Conservation (phyloP, 1,140 invertebrate genomes). For the Dendroctonus ponderosae region DNA sequence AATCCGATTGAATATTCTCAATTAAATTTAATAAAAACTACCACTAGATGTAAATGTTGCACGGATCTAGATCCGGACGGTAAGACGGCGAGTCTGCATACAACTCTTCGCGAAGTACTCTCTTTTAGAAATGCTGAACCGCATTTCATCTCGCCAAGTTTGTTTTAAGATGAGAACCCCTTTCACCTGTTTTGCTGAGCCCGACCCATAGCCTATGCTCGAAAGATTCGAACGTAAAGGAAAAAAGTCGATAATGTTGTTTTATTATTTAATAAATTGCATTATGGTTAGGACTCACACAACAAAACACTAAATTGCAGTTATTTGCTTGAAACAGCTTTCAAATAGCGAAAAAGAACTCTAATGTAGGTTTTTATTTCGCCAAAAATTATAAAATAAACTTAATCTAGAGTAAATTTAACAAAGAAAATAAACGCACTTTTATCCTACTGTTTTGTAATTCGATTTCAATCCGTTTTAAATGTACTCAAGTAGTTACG, state of each 20-base stretch:
- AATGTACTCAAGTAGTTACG: no score
- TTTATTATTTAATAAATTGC: no score
- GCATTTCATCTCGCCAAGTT: conserved; percentile 39
- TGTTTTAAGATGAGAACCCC: conserved; percentile 35
- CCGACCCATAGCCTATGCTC: conserved; percentile 30
- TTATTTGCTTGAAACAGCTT: not conserved
- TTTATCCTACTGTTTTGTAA: no score
- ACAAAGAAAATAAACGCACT: no score
- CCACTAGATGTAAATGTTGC: conserved; percentile 2
- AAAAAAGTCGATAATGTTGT: conserved; percentile 3
- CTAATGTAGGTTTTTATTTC: not conserved
- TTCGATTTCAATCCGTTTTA: no score
- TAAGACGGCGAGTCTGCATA: conserved; percentile 20
- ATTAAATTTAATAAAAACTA: not conserved
- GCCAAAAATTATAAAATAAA: not conserved
- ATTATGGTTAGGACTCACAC: no score
- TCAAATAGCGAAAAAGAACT: not conserved
- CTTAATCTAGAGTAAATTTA: no score
- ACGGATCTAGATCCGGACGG: conserved; percentile 20
- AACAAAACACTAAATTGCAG: not conserved
- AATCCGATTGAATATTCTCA: not conserved
- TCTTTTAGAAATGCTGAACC: conserved; percentile 44
- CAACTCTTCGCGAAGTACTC: conserved; percentile 39
- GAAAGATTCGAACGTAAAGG: not conserved
- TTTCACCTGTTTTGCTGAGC: conserved; percentile 38